These are phyloP conservation scores for Furcula furcula DNA, from an alignment of 2,888 invertebrate genomes.

Conservation along the genomic window DNA sequence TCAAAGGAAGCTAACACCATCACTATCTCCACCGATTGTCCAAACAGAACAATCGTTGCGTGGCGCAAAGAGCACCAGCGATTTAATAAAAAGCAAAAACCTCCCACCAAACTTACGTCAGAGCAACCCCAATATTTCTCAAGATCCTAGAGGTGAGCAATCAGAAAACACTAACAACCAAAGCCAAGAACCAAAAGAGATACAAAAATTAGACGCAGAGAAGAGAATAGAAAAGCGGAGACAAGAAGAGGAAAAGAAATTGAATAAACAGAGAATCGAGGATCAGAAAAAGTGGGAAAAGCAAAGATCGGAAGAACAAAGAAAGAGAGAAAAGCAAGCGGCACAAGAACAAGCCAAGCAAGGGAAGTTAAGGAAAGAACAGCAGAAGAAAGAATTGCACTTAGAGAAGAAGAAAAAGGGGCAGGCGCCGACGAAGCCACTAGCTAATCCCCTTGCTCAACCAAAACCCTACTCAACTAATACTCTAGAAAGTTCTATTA, in stretches of 20 bases:
- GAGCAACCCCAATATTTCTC: constrained; percentile 47
- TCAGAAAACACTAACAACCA: constrained; percentile 14
- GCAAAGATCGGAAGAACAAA: constrained; percentile 46
- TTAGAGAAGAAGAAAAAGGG: constrained; percentile 31
- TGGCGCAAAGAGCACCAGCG: constrained; percentile 50
- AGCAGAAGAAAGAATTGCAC: constrained; percentile 44
- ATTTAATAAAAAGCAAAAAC: constrained; percentile 36
- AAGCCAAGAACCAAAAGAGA: constrained; percentile 7
- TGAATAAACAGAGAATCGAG: constrained; percentile 39
- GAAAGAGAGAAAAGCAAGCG: constrained; percentile 47
- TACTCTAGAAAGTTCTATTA: constrained; percentile 69
- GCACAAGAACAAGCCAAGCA: constrained; percentile 15
- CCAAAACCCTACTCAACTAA: constrained; percentile 43
- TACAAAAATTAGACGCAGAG: constrained; percentile 23
- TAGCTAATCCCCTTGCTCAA: constrained; percentile 19
- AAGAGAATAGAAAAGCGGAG: constrained; percentile 22
- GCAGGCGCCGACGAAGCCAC: constrained; percentile 20
- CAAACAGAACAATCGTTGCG: constrained; percentile 23
- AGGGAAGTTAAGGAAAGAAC: constrained; percentile 20
- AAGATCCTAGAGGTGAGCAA: constrained; percentile 41
- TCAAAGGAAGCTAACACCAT: constrained; percentile 42
- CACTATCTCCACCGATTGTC: constrained; percentile 33
- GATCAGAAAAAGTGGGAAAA: constrained; percentile 57
- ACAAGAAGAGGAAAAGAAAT: constrained; percentile 26
- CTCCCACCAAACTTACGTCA: constrained; percentile 32